phyloP scores from a whole-genome alignment of 2,113 vertebrate species.

The Centropus unirufus region DNA sequence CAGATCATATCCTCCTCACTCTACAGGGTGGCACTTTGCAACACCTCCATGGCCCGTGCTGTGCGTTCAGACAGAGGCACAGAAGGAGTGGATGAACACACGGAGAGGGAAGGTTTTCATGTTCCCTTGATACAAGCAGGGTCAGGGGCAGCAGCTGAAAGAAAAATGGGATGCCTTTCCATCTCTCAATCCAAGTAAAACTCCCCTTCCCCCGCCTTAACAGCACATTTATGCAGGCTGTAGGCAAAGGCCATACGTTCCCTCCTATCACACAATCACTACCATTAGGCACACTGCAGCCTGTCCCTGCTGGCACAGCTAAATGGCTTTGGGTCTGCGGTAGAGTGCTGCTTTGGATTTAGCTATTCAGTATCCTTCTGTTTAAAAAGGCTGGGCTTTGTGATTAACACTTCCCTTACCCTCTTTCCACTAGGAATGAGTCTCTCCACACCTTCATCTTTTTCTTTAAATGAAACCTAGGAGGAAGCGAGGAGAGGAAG shows the following conservation, averaged over 20 bases:
- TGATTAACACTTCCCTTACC: slow-evolving; percentile 77
- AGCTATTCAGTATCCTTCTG: not conserved
- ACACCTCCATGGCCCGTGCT: not conserved
- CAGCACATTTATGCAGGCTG: not conserved
- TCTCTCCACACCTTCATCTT: slow-evolving; percentile 92
- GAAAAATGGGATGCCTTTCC: not conserved
- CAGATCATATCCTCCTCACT: not conserved
- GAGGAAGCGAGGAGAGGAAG: not conserved
- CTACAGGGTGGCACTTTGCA: not conserved
- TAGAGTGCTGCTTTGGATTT: not conserved
- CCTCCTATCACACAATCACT: not conserved
- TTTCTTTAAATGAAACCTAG: slow-evolving; percentile 91
- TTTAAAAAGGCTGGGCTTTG: not conserved
- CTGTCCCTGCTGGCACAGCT: slow-evolving; percentile 13
- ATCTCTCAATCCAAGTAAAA: not conserved
- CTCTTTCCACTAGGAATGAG: slow-evolving; percentile 95
- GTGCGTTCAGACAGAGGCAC: not conserved
- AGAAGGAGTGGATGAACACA: not conserved
- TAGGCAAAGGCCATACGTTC: not conserved
- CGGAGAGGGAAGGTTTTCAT: not conserved
- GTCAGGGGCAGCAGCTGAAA: not conserved
- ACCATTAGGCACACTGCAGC: slow-evolving; percentile 18
- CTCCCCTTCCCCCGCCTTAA: not conserved
- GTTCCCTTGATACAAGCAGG: not conserved
- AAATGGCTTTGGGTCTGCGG: not conserved